Conservation (phyloP, 2,888 invertebrate species). For the Resseliella maxima region DNA sequence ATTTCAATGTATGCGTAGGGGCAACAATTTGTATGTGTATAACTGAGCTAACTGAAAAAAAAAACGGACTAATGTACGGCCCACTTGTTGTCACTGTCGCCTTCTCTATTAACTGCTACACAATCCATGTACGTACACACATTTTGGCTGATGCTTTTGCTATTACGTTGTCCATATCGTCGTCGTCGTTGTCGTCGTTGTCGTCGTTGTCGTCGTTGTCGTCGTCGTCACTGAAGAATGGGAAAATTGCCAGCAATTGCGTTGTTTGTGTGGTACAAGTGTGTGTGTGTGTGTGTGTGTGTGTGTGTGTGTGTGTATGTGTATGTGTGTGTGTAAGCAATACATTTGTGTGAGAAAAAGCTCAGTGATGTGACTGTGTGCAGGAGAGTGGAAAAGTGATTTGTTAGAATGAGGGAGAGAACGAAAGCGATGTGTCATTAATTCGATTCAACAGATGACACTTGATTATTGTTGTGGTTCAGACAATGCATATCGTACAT, state of each 20-base stretch:
- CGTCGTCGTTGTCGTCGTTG: not conserved
- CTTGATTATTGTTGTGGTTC: slow-evolving; percentile 62
- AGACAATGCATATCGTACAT: slow-evolving; percentile 65
- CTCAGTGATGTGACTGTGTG: not conserved
- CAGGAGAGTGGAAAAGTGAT: not conserved
- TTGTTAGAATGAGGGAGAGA: not conserved
- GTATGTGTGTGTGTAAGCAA: no score
- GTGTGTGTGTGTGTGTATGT: no score
- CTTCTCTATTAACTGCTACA: not conserved
- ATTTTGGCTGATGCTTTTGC: not conserved
- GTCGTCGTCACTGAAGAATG: not conserved
- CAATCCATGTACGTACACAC: not conserved
- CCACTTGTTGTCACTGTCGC: slow-evolving; percentile 46
- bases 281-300: no score
- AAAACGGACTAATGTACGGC: slow-evolving; percentile 5
- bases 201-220: not conserved
- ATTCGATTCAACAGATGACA: slow-evolving; percentile 47
- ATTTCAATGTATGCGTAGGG: not conserved
- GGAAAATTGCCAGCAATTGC: not conserved
- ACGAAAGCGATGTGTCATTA: not conserved
- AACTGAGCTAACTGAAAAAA: not conserved
- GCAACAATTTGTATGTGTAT: not conserved
- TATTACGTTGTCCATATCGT: no score
- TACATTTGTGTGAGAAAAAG: no score
- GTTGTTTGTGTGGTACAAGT: no score